These are phyloP conservation scores for Sorex araneus DNA, from an alignment of 2,113 vertebrate genomes.

Conservation along the genomic window DNA sequence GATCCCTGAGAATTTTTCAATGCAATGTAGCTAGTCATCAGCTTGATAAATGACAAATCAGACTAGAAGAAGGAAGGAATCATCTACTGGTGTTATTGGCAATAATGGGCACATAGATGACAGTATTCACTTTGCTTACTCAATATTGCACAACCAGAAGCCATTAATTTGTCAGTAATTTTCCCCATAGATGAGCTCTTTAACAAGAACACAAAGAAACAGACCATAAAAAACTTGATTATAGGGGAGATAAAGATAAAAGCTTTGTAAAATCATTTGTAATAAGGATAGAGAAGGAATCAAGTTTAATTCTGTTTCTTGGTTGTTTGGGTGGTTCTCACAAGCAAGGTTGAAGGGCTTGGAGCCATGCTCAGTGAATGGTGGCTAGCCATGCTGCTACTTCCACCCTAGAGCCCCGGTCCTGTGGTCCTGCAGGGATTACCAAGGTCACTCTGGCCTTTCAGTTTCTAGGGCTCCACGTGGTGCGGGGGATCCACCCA, in stretches of 20 bases:
- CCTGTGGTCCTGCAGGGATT: too few relatives aligned
- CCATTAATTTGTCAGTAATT: neutral
- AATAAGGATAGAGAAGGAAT: neutral
- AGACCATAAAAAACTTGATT: fast-evolving
- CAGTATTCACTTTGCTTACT: neutral
- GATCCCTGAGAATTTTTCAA: neutral
- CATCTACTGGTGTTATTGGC: neutral
- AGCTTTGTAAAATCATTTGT: neutral
- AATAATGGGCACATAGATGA: neutral
- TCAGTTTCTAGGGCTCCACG: too few relatives aligned
- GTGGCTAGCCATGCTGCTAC: too few relatives aligned
- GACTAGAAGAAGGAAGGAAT: neutral
- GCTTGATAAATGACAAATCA: neutral
- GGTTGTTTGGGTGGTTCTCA: too few relatives aligned
- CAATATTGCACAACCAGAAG: neutral
- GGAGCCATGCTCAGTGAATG: too few relatives aligned
- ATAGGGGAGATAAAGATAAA: neutral
- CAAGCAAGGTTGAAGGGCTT: too few relatives aligned
- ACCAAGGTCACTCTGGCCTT: too few relatives aligned
- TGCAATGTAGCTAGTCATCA: neutral
- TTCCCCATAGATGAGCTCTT: neutral
- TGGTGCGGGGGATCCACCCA: too few relatives aligned
- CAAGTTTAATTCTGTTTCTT: too few relatives aligned
- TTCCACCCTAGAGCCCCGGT: too few relatives aligned
- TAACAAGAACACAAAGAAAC: neutral